A percentile compares a stretch with the other conserved stretches of the same genome.
These are phyloP conservation scores for Rhynchotus rufescens DNA, from an alignment of 2,797 vertebrate species.

Conservation along the genomic window DNA sequence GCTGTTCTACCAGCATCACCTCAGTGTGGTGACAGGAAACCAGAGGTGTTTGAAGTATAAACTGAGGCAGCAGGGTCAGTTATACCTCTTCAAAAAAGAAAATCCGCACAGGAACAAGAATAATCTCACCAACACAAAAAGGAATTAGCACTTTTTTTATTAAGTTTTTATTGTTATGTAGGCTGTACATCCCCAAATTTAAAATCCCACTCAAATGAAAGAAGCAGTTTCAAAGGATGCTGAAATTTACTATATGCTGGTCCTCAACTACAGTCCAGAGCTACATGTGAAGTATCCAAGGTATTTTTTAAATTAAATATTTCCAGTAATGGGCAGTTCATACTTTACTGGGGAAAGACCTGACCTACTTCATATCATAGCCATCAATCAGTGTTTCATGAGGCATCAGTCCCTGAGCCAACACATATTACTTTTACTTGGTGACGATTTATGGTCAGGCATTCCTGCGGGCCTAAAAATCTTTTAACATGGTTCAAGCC, in stretches of 20 bases:
- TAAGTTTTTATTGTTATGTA: not conserved
- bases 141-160: not conserved
- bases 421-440: not conserved
- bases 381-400: not conserved
- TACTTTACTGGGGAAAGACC: not conserved
- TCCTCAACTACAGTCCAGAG: not conserved
- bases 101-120: not conserved
- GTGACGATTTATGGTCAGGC: not conserved
- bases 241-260: not conserved
- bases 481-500: not conserved
- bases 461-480: not conserved
- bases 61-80: not conserved
- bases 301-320: not conserved
- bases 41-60: not conserved
- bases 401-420: not conserved
- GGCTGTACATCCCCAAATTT: not conserved
- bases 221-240: not conserved
- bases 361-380: not conserved
- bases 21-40: not conserved
- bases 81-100: not conserved
- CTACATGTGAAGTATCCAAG: not conserved
- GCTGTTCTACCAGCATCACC: not conserved
- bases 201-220: accelerated
- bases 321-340: not conserved
- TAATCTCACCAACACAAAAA: not conserved